Base-by-base conservation (phyloP, 2,113 vertebrate species). In the Oncorhynchus clarkii region DNA sequence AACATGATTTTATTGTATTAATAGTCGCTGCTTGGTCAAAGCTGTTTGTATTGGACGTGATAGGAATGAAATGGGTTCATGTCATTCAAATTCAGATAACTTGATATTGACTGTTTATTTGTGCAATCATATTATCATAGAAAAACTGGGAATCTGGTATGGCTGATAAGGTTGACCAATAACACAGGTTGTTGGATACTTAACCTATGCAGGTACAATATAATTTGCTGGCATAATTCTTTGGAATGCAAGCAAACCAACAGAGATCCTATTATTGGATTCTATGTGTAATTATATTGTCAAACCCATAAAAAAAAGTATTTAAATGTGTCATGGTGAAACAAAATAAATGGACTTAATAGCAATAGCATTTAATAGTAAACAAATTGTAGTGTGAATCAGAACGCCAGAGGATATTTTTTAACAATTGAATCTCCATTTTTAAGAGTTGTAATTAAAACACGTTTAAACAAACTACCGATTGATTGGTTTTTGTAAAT, bases 21-120 rank as follows among this genome's bases (percentile, higher is more conserved):
- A 34, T 70, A 45, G 68, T 14, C 22, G 22, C 16, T 49, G 68
- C 68, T 49, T 7, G 20, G 31, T 24, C n/a, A 70, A 45, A 70
- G 18, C n/a, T 70, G 67, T 48, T 70, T 45, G 67, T 48, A 22
- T 39, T 20, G 67, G 39, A 8, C 14, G 39, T 22, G 11, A 45
- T 13, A 9, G 67, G 5, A 70, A 14, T 45, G 2, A 18, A 70
- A 24, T 70, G 31, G 3, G 18, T 48, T 45, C 24, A 13, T 45
- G 67, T 22, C n/a, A 70, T 70, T 45, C 48, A 24, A 70, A 48
- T 12, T 45, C 18, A 11, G 68, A 4, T 70, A 8, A 70, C 20
- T 45, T 70, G 34, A 45, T 70, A 70, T 70, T 70, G 68, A 49
- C 45, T 49, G 39, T 45, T 70, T 49, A 24, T 49, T 49, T 49